Conservation (phyloP, 2,888 invertebrate species). For the Brachyptera risi region DNA sequence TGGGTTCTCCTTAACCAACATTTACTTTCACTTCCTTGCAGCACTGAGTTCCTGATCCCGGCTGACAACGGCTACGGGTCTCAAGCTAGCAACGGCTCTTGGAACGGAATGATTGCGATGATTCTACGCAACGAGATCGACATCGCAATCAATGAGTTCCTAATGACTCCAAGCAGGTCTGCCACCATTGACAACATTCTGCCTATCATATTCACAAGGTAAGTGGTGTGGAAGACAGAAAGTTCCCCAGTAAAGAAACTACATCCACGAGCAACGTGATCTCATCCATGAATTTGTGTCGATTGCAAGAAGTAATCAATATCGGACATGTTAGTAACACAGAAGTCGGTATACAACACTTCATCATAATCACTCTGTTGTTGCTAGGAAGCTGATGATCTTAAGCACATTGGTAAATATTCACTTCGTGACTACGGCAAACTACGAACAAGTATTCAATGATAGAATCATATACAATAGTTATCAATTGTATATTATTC, state of each 20-base stretch:
- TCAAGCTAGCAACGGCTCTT: neutral
- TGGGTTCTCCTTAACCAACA: neutral
- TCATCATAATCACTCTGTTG: no score
- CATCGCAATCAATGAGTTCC: slow-evolving; percentile 12
- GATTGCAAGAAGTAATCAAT: no score
- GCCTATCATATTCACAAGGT: slow-evolving; percentile 11
- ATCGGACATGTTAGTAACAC: no score
- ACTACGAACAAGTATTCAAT: no score
- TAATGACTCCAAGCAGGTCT: neutral
- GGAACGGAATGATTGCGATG: slow-evolving; percentile 14
- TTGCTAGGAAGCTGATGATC: no score
- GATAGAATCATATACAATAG: no score
- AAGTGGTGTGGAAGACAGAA: neutral
- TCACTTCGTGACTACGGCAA: no score
- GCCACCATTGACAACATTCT: neutral
- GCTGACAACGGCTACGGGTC: slow-evolving; percentile 10
- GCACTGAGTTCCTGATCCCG: neutral
- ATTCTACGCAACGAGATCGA: neutral
- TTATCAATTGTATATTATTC: no score
- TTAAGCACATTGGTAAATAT: no score
- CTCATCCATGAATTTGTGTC: no score
- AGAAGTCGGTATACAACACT: no score
- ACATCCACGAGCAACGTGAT: no score
- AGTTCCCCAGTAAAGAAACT: neutral
- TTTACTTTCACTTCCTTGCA: neutral